Evolutionary conservation across 2,797 vertebrate genomes (phyloP), one percentile per base, ranked within the genome.

Genomic region (Iguana delicatissima): DNA sequence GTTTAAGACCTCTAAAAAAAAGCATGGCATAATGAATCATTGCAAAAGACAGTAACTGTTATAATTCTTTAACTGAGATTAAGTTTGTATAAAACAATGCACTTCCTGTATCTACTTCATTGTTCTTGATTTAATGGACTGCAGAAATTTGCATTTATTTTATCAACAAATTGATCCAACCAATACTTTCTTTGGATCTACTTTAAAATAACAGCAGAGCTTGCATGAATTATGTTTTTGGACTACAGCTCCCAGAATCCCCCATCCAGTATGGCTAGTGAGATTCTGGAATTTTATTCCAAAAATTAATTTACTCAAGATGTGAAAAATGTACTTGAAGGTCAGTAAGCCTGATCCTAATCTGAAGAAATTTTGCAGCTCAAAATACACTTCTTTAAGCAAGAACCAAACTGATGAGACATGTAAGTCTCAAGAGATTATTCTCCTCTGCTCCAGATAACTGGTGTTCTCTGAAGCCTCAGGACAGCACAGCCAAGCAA

Each of bases 301-400:
- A 12, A 32, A 69, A 14, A 32, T 13, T 32, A 69, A 32, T 69
- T 29, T 32, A 69, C 67, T 14, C 10, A 69, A 32, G 29, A 13
- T 69, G 67, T 13, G 5, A 22, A 79, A 32, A 50, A 80, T 50
- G 42, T 16, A 85, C 16, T 10, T 16, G 38, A 72, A 18, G 22
- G 42, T 46, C 57, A 22, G 13, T 35, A 0, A 29, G 1, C 59
- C 42, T 50, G 22, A 55, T 52, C 13, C 46, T 69, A n/a, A 26
- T 84, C 57, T 84, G 73, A n/a, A 85, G 59, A 85, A 35, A 38
- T 67, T 84, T 86, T 59, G 72, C 55, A 62, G 38, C 16, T 50
- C 18, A 64, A 42, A 4, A 42, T 46, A 52, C 52, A 32, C 29
- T 64, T 67, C 29, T 52, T 67, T 9, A 80, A 64, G 46, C 18